Evolutionary conservation across 2,888 invertebrate species (phyloP).

Genomic region (Tortricodes alternella): DNA sequence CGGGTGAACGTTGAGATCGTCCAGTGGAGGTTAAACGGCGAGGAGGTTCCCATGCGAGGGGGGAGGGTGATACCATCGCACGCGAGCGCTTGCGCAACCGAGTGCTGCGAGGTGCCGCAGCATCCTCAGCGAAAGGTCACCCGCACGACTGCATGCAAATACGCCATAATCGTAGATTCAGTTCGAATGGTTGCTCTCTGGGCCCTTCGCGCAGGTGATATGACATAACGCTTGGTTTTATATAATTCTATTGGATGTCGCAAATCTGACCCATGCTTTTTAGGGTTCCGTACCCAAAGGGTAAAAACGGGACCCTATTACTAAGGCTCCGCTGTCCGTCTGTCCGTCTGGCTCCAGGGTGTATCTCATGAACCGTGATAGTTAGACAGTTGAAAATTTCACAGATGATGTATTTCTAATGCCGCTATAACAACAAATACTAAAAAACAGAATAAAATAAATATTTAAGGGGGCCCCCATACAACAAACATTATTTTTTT

Average conservation of each 20-base stretch:
- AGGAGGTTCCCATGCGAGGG: conserved; percentile 52
- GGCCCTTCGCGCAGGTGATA: not conserved
- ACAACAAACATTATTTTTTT: too few relatives aligned
- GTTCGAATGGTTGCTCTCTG: conserved; percentile 1
- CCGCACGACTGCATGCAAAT: conserved; percentile 31
- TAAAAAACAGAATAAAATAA: too few relatives aligned
- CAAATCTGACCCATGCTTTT: too few relatives aligned
- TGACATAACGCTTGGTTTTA: conserved; percentile 7
- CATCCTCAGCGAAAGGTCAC: conserved; percentile 75
- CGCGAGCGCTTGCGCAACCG: conserved; percentile 51
- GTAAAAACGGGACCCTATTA: too few relatives aligned
- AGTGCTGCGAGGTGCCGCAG: conserved; percentile 55
- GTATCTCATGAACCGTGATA: too few relatives aligned
- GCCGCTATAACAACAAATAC: too few relatives aligned
- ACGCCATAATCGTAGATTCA: conserved; percentile 22
- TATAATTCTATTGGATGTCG: not conserved
- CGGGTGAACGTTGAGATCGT: conserved; percentile 44
- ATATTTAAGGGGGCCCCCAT: too few relatives aligned
- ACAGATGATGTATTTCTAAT: too few relatives aligned
- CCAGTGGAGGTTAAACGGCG: conserved; percentile 43
- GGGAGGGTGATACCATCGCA: conserved; percentile 58
- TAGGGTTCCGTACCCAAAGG: too few relatives aligned
- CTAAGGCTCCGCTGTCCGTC: too few relatives aligned
- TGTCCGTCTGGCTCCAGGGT: too few relatives aligned
- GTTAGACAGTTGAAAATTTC: too few relatives aligned